Evolutionary conservation across 2,113 vertebrate species (phyloP).

Genomic region (Paramormyrops kingsleyae): DNA sequence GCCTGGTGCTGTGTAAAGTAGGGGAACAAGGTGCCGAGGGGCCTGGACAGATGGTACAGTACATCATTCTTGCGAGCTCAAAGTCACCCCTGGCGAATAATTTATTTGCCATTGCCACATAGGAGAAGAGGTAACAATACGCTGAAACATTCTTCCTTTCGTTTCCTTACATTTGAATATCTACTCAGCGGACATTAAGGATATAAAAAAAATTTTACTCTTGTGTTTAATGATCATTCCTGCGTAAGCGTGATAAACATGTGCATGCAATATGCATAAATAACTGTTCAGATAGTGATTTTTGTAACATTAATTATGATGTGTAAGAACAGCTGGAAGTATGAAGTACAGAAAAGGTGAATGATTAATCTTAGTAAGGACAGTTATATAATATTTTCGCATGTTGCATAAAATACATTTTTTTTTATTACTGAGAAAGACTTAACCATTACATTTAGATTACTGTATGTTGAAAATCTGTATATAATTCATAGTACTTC

Average conservation of each 20-base stretch:
- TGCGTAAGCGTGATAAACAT: not conserved
- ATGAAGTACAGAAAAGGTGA: not conserved
- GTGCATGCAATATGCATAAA: not conserved
- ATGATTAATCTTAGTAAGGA: not conserved
- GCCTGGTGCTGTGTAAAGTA: not conserved
- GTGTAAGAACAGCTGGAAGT: not conserved
- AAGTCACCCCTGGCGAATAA: slow-evolving; percentile 22
- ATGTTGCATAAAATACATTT: not conserved
- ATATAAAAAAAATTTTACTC: not conserved
- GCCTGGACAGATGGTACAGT: slow-evolving; percentile 18
- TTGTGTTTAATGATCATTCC: not conserved
- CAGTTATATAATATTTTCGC: not conserved
- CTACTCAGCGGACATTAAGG: not conserved
- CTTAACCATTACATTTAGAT: not conserved
- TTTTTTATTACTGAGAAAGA: not conserved
- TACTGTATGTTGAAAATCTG: not conserved
- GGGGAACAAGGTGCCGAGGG: slow-evolving; percentile 7
- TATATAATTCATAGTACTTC: not conserved
- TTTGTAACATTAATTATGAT: not conserved
- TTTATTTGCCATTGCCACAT: slow-evolving; percentile 6
- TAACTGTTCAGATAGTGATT: not conserved
- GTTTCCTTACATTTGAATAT: not conserved
- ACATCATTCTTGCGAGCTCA: slow-evolving; percentile 12
- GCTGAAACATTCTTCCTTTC: not conserved
- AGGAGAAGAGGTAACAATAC: not conserved